Evolutionary conservation across 92 coral and sea anemone genomes (phyloP).

Genomic region (Porites rus): DNA sequence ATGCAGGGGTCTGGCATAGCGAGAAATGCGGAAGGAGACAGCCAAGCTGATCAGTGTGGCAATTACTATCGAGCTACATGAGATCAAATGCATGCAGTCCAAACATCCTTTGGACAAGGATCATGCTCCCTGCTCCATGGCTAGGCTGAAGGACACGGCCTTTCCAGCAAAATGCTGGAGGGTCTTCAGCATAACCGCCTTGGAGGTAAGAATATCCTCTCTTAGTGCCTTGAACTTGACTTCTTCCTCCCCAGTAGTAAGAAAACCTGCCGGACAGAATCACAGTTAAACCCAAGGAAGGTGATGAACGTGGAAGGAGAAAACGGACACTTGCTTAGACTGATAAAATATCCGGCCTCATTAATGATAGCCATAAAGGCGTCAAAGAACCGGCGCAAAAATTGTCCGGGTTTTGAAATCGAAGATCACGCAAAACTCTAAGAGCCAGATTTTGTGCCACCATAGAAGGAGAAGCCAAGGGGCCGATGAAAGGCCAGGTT

Average conservation of each 20-base stretch:
- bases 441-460: constrained; percentile 21
- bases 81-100: constrained; percentile 64
- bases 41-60: constrained; percentile 18
- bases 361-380: too few species aligned
- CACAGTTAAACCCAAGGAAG: constrained; percentile 2
- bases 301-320: not conserved
- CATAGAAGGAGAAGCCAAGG: constrained; percentile 41
- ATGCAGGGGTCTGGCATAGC: constrained; percentile 1
- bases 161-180: constrained; percentile 1
- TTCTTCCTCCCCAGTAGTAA: not conserved
- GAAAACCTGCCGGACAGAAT: constrained; percentile 8
- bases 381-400: constrained; percentile 16
- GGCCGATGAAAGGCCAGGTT: constrained; percentile 44
- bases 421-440: constrained; percentile 26
- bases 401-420: constrained; percentile 25
- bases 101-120: constrained; percentile 35
- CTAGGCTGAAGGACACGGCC: constrained; percentile 3
- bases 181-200: not conserved
- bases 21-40: constrained; percentile 52
- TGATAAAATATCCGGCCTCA: too few species aligned
- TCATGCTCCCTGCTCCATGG: constrained; percentile 30
- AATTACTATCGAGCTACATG: constrained; percentile 68
- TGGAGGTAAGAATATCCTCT: not conserved
- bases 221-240: constrained; percentile 6
- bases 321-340: too few species aligned